A percentile compares a stretch with the other conserved stretches of the same genome.
phyloP scores from a whole-genome alignment of 2,888 invertebrate species.

The Sussaba pulchella region DNA sequence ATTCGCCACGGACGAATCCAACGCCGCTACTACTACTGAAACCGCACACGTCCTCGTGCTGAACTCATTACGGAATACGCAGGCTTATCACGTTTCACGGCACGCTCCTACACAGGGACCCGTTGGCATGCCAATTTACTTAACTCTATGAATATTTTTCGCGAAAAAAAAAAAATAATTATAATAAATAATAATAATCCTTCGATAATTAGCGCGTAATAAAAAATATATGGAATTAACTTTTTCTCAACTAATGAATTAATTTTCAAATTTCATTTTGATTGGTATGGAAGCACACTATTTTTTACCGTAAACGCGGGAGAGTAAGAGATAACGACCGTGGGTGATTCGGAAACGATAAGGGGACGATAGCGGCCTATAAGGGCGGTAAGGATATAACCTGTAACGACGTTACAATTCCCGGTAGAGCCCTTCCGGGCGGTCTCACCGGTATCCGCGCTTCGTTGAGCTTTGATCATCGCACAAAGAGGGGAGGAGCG shows the following conservation, averaged over 20 bases:
- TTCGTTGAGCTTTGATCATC: constrained; percentile 39
- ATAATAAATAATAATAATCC: neutral
- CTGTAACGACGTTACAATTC: constrained; percentile 45
- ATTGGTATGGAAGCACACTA: no score
- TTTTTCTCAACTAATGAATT: neutral
- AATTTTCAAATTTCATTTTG: neutral
- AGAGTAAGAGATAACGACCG: neutral
- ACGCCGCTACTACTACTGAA: constrained; percentile 14
- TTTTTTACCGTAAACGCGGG: neutral
- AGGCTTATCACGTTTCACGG: constrained; percentile 43
- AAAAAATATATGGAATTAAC: no score
- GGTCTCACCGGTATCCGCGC: constrained; percentile 7
- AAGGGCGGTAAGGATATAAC: constrained; percentile 14
- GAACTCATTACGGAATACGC: constrained; percentile 49
- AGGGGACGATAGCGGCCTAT: neutral
- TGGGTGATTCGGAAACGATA: neutral
- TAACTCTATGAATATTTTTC: constrained; percentile 1
- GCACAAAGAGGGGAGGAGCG: constrained; percentile 7
- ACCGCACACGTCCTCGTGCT: constrained; percentile 29
- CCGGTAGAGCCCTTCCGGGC: constrained; percentile 40
- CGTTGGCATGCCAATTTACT: constrained; percentile 18
- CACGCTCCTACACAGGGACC: neutral
- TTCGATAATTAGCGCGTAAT: neutral
- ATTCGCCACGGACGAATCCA: constrained; percentile 10
- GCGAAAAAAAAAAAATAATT: neutral